Conservation (phyloP, 2,888 invertebrate species). For the Eilema sororculum region DNA sequence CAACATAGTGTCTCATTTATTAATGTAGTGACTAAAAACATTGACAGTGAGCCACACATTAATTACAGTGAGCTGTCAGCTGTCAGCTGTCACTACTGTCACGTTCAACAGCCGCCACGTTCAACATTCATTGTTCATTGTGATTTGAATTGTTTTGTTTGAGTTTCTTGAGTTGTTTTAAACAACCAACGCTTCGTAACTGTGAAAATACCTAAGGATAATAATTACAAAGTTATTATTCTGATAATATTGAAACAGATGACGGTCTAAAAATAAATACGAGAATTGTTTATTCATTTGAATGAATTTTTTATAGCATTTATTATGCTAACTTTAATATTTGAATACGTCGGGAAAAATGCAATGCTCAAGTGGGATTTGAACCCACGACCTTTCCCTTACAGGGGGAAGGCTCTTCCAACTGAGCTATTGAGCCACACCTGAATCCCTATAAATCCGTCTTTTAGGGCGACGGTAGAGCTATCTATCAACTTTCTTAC, state of each 20-base stretch:
- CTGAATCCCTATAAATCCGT: too few species aligned
- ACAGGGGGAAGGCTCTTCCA: too few species aligned
- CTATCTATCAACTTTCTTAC: too few species aligned
- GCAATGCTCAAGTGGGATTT: too few species aligned
- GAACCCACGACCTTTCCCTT: too few species aligned
- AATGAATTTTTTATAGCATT: too few species aligned
- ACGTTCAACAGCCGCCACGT: background rate
- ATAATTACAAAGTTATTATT: background rate
- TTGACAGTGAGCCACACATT: slow-evolving; percentile 2
- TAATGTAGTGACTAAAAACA: background rate
- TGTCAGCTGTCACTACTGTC: slow-evolving; percentile 4
- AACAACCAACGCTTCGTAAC: background rate
- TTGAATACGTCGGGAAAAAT: too few species aligned
- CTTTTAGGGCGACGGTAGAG: too few species aligned
- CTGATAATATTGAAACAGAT: background rate
- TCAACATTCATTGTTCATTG: background rate
- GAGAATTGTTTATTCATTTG: background rate
- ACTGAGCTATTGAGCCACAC: too few species aligned
- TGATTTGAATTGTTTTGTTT: slow-evolving; percentile 3
- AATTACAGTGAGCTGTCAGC: slow-evolving; percentile 4
- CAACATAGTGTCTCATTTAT: background rate
- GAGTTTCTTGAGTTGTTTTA: background rate
- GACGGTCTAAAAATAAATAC: background rate
- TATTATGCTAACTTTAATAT: too few species aligned
- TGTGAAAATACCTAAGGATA: background rate